Evolutionary conservation across 35 echinoderm and acorn worm genomes (phyloP).

Genomic region (Heliocidaris tuberculata): DNA sequence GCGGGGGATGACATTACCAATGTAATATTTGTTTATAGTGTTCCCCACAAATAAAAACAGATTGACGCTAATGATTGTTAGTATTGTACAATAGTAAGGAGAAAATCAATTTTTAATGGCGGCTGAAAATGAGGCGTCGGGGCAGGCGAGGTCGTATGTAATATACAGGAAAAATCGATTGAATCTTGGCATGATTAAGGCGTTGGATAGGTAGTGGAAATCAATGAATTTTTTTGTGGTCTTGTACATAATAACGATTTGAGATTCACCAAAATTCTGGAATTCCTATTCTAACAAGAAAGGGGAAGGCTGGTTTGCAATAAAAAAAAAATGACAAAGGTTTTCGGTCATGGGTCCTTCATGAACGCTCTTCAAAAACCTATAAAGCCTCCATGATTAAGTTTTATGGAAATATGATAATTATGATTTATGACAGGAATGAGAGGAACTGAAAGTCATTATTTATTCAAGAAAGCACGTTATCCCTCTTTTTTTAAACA

Average conservation of each 20-base stretch:
- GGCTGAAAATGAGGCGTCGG: not conserved
- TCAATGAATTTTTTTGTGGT: not conserved
- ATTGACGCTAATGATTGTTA: not conserved
- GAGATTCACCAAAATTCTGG: not conserved
- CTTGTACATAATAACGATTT: not conserved
- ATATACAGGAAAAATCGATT: not conserved
- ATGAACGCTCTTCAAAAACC: too few relatives aligned
- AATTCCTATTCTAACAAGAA: too few relatives aligned
- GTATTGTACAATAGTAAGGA: not conserved
- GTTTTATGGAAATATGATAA: too few relatives aligned
- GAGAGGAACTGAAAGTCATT: too few relatives aligned
- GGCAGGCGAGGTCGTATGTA: not conserved
- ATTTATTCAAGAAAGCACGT: too few relatives aligned
- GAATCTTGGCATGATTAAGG: not conserved
- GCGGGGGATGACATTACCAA: not conserved
- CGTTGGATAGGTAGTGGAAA: too few relatives aligned
- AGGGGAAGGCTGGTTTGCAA: too few relatives aligned
- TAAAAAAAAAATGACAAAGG: too few relatives aligned
- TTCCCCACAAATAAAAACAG: not conserved
- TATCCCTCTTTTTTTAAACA: too few relatives aligned
- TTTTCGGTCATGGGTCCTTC: too few relatives aligned
- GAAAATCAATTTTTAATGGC: constrained; percentile 17
- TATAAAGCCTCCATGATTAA: too few relatives aligned
- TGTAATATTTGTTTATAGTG: not conserved
- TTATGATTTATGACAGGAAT: too few relatives aligned